Base-by-base conservation (phyloP, 1,140 invertebrate species). In the Papilio glaucus region DNA sequence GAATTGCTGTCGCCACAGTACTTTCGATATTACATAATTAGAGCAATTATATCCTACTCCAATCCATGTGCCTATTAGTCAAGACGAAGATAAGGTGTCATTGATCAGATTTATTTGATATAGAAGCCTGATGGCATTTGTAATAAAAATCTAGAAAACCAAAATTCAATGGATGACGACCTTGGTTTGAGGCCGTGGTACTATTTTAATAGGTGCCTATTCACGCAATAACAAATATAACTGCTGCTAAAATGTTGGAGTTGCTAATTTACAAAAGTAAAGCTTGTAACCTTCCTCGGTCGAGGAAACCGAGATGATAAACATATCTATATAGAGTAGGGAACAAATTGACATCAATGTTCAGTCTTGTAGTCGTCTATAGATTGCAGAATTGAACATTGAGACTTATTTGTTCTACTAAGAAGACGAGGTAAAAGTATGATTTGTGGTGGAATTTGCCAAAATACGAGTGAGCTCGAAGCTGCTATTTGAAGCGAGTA, bases 181-280 rank as follows among this genome's bases (percentile, higher is more conserved):
- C 49, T 57, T 26, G 49, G 21, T 26, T 57, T 57, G 10, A 57
- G 49, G 49, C 10, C 49, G 2, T 57, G 49, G 24, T 24, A 57
- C 49, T 26, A 24, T 10, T 57, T 57, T 10, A 6, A 5, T 57
- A 24, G 2, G 21, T 8, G 45, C 45, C 45, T 21, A 21, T 49
- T 49, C 21, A 57, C 24, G 49, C 49, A 57, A 57, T 57, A 57
- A 21, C 29, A 33, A 33, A 57, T 57, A 57, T 12, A 0, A 7
- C 49, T 10, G 49, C 24, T 24, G 24, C 24, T 24, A 57, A 18
- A 57, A 57, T 49, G 45, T 49, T 49, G 45, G 8, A 57, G 9
- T 57, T 24, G 21, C 49, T 26, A 12, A 57, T 57, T 57, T 57
- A 57, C 21, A 57, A 57, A 57, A 57, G 15, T 49, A 24, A 57